phyloP scores from a whole-genome alignment of 2,888 invertebrate genomes.

The Caenorhabditis sp. region DNA sequence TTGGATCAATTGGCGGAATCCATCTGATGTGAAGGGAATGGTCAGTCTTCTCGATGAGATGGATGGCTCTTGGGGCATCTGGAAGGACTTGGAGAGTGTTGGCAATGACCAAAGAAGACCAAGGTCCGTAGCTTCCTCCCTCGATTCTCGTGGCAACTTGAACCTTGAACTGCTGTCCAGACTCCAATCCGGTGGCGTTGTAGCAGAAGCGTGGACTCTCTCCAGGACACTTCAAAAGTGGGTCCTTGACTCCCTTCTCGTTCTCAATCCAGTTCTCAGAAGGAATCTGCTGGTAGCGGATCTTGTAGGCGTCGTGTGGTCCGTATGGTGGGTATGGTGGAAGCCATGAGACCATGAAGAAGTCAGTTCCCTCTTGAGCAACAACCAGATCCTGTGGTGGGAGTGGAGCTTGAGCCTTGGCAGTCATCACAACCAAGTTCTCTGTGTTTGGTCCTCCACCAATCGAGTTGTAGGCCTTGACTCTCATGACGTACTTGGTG shows the following conservation, averaged over 20 bases:
- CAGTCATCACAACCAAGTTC: conserved; percentile 83
- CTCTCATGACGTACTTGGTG: conserved; percentile 83
- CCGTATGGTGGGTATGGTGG: conserved; percentile 84
- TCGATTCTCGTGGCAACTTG: conserved; percentile 80
- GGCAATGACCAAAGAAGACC: conserved; percentile 80
- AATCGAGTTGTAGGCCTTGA: conserved; percentile 83
- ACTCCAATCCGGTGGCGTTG: conserved; percentile 82
- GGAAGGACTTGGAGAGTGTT: conserved; percentile 83
- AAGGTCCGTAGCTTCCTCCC: conserved; percentile 82
- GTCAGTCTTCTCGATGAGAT: conserved; percentile 82
- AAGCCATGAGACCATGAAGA: conserved; percentile 83
- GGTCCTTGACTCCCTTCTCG: conserved; percentile 78
- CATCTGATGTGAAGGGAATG: conserved; percentile 81
- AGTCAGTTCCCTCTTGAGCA: conserved; percentile 82
- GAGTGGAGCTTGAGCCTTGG: conserved; percentile 82
- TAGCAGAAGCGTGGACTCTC: conserved; percentile 81
- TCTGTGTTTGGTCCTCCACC: conserved; percentile 83
- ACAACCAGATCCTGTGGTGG: conserved; percentile 83
- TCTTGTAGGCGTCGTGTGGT: conserved; percentile 82
- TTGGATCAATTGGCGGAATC: conserved; percentile 81
- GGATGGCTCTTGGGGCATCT: conserved; percentile 82
- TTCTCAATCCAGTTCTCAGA: conserved; percentile 79
- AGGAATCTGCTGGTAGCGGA: conserved; percentile 80
- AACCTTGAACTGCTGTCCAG: conserved; percentile 82
- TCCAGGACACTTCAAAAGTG: conserved; percentile 79